Evolutionary conservation across 2,888 invertebrate species (phyloP).

Genomic region (Ennomos fuscantarius): DNA sequence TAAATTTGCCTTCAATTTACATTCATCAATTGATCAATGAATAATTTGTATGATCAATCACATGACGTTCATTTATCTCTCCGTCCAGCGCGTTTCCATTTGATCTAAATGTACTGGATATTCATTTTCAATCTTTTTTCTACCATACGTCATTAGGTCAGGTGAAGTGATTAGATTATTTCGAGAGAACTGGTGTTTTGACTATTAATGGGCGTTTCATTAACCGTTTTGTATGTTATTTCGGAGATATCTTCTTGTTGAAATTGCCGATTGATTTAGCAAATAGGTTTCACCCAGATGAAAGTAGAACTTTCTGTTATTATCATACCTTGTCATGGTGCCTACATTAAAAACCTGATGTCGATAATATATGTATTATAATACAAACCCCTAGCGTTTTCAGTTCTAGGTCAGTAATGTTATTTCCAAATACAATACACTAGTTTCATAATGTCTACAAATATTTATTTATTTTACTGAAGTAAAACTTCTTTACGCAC

Average conservation of each 20-base stretch:
- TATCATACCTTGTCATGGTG: too few relatives aligned
- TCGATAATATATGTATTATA: too few relatives aligned
- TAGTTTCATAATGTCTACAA: too few relatives aligned
- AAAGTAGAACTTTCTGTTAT: slow-evolving; percentile 2
- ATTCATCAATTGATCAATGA: slow-evolving; percentile 37
- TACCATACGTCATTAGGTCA: slow-evolving; percentile 38
- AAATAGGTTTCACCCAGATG: slow-evolving; percentile 14
- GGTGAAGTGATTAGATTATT: slow-evolving; percentile 43
- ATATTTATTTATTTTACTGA: too few relatives aligned
- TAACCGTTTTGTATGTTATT: slow-evolving; percentile 23
- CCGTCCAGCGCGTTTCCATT: slow-evolving; percentile 18
- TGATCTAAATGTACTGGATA: slow-evolving; percentile 26
- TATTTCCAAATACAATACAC: too few relatives aligned
- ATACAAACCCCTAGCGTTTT: too few relatives aligned
- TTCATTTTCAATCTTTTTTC: slow-evolving; percentile 22
- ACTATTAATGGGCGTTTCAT: slow-evolving; percentile 40
- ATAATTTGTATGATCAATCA: slow-evolving; percentile 38
- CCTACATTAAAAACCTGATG: too few relatives aligned
- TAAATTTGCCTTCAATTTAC: slow-evolving; percentile 28
- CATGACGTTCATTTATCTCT: slow-evolving; percentile 35
- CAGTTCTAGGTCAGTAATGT: too few relatives aligned
- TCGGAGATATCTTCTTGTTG: slow-evolving; percentile 7
- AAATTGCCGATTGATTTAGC: slow-evolving; percentile 15
- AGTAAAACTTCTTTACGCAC: too few relatives aligned
- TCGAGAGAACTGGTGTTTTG: slow-evolving; percentile 40